phyloP scores from a whole-genome alignment of 2,888 invertebrate genomes.

The Sarcophaga variegata region DNA sequence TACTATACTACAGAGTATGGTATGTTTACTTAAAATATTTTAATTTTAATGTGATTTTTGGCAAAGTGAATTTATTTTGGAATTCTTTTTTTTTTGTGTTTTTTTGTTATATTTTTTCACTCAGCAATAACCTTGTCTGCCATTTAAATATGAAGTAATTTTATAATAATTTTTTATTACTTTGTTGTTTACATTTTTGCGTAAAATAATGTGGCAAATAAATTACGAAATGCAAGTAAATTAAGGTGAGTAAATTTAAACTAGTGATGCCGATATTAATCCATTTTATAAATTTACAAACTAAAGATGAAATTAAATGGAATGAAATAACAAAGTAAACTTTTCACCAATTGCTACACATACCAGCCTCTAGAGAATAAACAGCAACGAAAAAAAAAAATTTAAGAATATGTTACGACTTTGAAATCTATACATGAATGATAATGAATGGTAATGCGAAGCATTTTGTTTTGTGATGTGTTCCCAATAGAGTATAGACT shows the following conservation, averaged over 20 bases:
- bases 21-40: neutral
- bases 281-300: neutral
- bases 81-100: neutral
- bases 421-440: no score
- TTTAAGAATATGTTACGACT: no score
- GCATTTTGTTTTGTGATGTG: no score
- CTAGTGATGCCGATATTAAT: neutral
- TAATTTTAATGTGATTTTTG: neutral
- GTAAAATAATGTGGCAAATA: neutral
- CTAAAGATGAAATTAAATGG: no score
- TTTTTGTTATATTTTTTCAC: neutral
- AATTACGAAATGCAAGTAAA: neutral
- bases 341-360: neutral
- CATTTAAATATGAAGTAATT: constrained; percentile 42
- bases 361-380: no score
- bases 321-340: neutral
- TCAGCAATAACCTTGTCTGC: constrained; percentile 47
- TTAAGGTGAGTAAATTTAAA: no score
- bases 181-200: neutral
- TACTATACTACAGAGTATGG: no score
- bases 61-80: neutral
- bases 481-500: no score
- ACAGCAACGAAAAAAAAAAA: no score
- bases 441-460: no score
- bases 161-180: constrained; percentile 10